Evolutionary conservation across 2,888 invertebrate species (phyloP).

Genomic region (Trachelus stipa): DNA sequence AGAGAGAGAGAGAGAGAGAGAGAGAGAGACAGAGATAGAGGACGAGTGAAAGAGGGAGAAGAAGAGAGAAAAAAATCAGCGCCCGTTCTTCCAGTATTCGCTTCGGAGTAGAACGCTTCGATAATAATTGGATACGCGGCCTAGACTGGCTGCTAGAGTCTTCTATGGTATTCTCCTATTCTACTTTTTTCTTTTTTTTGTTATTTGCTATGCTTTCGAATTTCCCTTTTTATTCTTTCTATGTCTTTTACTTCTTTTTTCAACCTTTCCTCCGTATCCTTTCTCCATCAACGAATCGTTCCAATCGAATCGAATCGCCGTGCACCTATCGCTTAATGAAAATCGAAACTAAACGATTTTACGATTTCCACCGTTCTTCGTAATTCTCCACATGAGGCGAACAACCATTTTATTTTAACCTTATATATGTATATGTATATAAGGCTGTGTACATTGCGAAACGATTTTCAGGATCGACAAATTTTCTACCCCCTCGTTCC

Average conservation of each 20-base stretch:
- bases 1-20: no score
- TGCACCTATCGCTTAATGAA: background rate
- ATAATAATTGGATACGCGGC: background rate
- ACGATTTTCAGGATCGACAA: background rate
- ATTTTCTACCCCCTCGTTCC: background rate
- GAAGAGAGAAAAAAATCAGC: background rate
- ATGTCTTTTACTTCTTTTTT: background rate
- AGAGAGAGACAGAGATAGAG: no score
- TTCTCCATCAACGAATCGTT: background rate
- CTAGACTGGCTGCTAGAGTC: background rate
- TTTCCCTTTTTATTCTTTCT: background rate
- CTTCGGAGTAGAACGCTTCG: background rate
- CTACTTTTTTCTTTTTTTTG: background rate
- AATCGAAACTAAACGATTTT: background rate
- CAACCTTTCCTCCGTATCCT: background rate
- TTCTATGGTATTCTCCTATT: background rate
- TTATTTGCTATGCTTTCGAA: background rate
- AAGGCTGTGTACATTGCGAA: background rate
- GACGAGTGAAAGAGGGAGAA: background rate
- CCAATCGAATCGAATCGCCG: background rate
- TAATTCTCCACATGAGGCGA: background rate
- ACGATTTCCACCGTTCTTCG: background rate
- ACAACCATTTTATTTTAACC: background rate
- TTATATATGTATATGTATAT: background rate
- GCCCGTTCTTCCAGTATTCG: constrained; percentile 1